Conservation (phyloP, 92 coral and sea anemone genomes). For the Parazoanthus darwini region DNA sequence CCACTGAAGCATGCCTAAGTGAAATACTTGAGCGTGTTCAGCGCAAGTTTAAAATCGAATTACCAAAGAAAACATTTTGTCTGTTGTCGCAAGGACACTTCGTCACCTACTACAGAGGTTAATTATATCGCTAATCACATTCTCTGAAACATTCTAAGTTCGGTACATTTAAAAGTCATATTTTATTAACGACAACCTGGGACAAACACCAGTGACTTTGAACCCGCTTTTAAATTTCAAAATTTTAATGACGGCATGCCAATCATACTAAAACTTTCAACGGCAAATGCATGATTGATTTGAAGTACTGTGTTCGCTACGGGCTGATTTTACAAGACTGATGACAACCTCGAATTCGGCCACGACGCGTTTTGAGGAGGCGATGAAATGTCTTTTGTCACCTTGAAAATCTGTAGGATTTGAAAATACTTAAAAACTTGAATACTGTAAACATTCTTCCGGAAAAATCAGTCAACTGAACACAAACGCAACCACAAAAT, state of each 20-base stretch:
- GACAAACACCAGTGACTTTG: background rate
- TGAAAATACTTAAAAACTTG: background rate
- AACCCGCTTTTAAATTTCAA: background rate
- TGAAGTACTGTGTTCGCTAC: background rate
- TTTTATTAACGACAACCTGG: background rate
- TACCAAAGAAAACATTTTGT: background rate
- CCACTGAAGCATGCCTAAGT: background rate
- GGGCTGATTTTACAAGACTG: background rate
- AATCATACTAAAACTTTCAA: background rate
- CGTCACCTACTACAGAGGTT: slow-evolving; percentile 4
- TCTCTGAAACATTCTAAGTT: background rate
- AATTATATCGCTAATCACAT: slow-evolving; percentile 1
- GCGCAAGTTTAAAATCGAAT: background rate
- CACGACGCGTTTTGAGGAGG: background rate
- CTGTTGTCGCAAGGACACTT: slow-evolving; percentile 1
- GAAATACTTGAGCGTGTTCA: background rate
- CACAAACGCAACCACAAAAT: background rate
- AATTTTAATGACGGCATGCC: background rate
- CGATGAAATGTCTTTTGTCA: background rate
- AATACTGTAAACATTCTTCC: slow-evolving; percentile 14
- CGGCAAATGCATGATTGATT: background rate
- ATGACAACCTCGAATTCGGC: background rate
- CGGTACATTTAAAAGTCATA: background rate
- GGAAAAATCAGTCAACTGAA: background rate
- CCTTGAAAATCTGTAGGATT: background rate